These are phyloP conservation scores for Drosophila nr. fundita DNA, from an alignment of 2,888 invertebrate species.

Conservation along the genomic window DNA sequence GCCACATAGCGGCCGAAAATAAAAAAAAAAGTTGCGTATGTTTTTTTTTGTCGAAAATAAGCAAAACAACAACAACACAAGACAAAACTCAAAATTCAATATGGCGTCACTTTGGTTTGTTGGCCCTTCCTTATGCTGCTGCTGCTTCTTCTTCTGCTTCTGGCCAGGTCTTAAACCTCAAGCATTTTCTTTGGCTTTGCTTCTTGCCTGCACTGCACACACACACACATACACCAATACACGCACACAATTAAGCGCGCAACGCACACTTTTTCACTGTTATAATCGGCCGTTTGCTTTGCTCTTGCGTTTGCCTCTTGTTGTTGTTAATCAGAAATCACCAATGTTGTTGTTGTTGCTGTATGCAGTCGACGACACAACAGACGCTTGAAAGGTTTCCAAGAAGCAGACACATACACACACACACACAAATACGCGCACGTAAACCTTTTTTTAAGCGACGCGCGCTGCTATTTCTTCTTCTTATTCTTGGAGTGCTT, in stretches of 20 bases:
- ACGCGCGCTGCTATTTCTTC: slow-evolving; percentile 49
- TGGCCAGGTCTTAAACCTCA: slow-evolving; percentile 68
- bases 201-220: slow-evolving; percentile 46
- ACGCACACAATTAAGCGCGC: slow-evolving; percentile 18
- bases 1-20: slow-evolving; percentile 50
- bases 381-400: slow-evolving; percentile 81
- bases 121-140: slow-evolving; percentile 38
- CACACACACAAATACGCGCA: slow-evolving; percentile 18
- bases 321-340: slow-evolving; percentile 69
- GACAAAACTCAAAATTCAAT: slow-evolving; percentile 55
- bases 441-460: slow-evolving; percentile 47
- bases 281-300: slow-evolving; percentile 73
- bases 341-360: slow-evolving; percentile 41
- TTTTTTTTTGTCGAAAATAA: slow-evolving; percentile 12
- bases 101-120: slow-evolving; percentile 60
- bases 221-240: slow-evolving; percentile 35
- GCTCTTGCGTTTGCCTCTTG: slow-evolving; percentile 31
- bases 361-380: slow-evolving; percentile 59
- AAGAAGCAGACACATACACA: slow-evolving; percentile 61
- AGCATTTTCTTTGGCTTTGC: slow-evolving; percentile 55
- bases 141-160: slow-evolving; percentile 32
- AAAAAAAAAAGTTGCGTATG: background rate
- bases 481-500: slow-evolving; percentile 35
- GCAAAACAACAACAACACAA: slow-evolving; percentile 30
- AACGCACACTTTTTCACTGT: slow-evolving; percentile 69